These are phyloP conservation scores for Mactromeris polynyma DNA, from an alignment of 2,888 invertebrate genomes.

Conservation along the genomic window DNA sequence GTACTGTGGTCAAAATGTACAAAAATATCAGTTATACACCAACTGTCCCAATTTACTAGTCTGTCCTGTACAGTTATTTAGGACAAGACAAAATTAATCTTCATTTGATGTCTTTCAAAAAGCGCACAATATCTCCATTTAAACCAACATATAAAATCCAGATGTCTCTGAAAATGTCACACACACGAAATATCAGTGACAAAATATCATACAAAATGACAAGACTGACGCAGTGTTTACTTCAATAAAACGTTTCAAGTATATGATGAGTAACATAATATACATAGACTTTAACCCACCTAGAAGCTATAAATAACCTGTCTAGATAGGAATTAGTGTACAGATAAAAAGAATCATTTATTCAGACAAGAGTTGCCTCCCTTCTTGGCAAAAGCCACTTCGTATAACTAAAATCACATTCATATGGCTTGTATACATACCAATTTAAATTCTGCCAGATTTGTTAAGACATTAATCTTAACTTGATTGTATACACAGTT, in stretches of 20 bases:
- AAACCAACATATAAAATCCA: neutral
- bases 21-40: neutral
- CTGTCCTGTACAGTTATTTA: constrained; percentile 6
- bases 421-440: neutral
- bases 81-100: constrained; percentile 6
- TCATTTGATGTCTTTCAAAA: neutral
- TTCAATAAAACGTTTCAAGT: neutral
- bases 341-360: neutral
- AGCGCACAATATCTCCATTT: neutral
- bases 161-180: neutral
- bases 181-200: neutral
- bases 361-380: neutral
- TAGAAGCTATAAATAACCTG: constrained; percentile 2
- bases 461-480: neutral
- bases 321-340: neutral
- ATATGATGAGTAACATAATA: constrained; percentile 1
- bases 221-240: neutral
- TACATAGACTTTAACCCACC: constrained; percentile 15
- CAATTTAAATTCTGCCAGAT: neutral
- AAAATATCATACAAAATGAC: constrained; percentile 4
- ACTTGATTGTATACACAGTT: too few species aligned
- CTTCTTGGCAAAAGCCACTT: neutral
- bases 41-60: neutral
- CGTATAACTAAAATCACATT: constrained; percentile 1
- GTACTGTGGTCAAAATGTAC: neutral